Evolutionary conservation across 2,797 vertebrate species (phyloP), one percentile per base, ranked within the genome.

Genomic region (Anolis apletophallus): DNA sequence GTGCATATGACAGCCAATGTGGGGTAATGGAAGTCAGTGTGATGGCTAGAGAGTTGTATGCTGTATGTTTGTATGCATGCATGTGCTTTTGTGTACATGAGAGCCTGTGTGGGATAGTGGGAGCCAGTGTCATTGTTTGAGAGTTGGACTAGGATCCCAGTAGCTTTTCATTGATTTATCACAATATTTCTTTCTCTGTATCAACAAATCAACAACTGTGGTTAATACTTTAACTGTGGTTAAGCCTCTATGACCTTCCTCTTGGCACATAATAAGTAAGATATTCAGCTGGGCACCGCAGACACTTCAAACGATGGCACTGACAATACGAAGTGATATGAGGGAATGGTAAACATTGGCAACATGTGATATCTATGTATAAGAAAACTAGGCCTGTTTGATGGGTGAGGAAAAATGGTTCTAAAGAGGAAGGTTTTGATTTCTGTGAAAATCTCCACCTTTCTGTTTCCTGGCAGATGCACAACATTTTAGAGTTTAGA

Each of bases 181-280:
- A 26, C 21, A 76, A 52, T 17, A 75, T n/a, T 23, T 36, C 59
- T 26, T 64, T 64, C 61, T 64, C 61, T 64, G 61, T 26, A 23
- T 64, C 61, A 64, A 64, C 1, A 16, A 5, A 21, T 81, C n/a
- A 19, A 59, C 54, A 34, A 34, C 10, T 68, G 10, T 50, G 11
- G 32, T 68, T 81, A 73, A 1, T 26, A 61, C 57, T 87, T 85
- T 34, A 50, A n/a, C n/a, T n/a, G n/a, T n/a, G n/a, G n/a, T n/a
- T n/a, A n/a, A n/a, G 36, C 81, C 52, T 0, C 64, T 5, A 23
- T 79, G 72, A 75, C n/a, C 36, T 81, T 55, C 10, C 68, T 54
- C 54, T 32, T 23, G 19, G 0, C 32, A 36, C 12, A 4, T 12
- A 88, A 26, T 55, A 77, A 71, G 46, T 64, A 64, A 26, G 23